phyloP scores from a whole-genome alignment of 2,888 invertebrate genomes.

The Margaritifera margaritifera region DNA sequence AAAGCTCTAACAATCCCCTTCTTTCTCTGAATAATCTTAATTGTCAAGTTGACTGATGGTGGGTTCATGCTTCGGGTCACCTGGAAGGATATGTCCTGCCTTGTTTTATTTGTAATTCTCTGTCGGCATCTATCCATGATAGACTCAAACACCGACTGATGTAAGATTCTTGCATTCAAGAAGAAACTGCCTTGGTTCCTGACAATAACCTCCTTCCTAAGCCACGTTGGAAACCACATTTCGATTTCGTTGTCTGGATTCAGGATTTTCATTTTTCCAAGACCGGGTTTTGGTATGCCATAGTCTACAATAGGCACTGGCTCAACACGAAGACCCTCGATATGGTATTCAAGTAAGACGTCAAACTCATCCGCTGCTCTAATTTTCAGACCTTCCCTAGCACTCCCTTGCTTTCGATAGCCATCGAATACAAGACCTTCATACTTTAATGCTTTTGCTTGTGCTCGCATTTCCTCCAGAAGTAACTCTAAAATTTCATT shows the following conservation, averaged over 20 bases:
- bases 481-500: slow-evolving; percentile 4
- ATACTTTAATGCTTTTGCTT: slow-evolving; percentile 8
- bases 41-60: slow-evolving; percentile 31
- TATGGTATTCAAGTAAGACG: slow-evolving; percentile 23
- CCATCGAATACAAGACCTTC: slow-evolving; percentile 16
- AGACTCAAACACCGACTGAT: slow-evolving; percentile 18
- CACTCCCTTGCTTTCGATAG: slow-evolving; percentile 34
- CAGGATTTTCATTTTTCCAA: not conserved
- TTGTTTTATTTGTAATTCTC: not conserved
- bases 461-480: slow-evolving; percentile 7
- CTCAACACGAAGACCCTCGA: slow-evolving; percentile 17
- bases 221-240: not conserved
- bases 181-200: not conserved
- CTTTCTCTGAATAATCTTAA: not conserved
- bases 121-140: slow-evolving; percentile 11
- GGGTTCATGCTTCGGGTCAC: slow-evolving; percentile 27
- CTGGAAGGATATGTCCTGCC: slow-evolving; percentile 1
- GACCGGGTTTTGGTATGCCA: not conserved
- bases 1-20: no score
- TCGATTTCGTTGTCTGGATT: not conserved
- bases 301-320: not conserved
- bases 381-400: slow-evolving; percentile 41
- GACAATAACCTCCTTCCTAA: slow-evolving; percentile 8
- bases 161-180: slow-evolving; percentile 19
- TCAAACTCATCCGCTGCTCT: slow-evolving; percentile 37